phyloP scores from a whole-genome alignment of 2,888 invertebrate species.

The Chloromyia formosa region DNA sequence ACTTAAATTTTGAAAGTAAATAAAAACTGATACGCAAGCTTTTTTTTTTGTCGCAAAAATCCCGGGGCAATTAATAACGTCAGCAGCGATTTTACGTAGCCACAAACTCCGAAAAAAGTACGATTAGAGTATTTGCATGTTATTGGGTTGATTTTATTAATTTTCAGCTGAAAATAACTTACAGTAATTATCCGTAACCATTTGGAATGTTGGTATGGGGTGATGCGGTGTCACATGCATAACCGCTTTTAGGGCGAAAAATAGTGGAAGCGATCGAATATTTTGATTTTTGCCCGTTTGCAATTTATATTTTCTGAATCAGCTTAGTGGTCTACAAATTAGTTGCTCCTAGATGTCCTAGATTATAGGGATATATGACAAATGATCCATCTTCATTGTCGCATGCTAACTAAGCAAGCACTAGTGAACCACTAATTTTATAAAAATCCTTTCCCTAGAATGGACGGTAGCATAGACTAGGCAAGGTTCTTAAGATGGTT shows the following conservation, averaged over 20 bases:
- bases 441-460: too few relatives aligned
- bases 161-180: neutral
- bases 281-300: neutral
- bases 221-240: too few relatives aligned
- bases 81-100: constrained; percentile 50
- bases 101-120: constrained; percentile 53
- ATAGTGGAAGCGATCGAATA: constrained; percentile 9
- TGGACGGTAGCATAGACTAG: too few relatives aligned
- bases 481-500: too few relatives aligned
- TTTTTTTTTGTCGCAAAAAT: constrained; percentile 20
- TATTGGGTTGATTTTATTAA: neutral
- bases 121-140: constrained; percentile 3
- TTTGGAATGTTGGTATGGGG: neutral
- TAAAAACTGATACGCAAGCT: constrained; percentile 26
- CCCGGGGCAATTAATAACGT: neutral
- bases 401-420: too few relatives aligned
- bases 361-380: neutral
- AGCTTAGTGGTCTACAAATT: constrained; percentile 7
- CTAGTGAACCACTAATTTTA: too few relatives aligned
- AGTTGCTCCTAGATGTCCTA: constrained; percentile 1
- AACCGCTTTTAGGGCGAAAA: too few relatives aligned
- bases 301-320: neutral
- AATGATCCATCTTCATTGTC: too few relatives aligned
- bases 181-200: constrained; percentile 30
- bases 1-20: constrained; percentile 38